Evolutionary conservation across 2,113 vertebrate species (phyloP).

Genomic region (Triplophysa siluroides): DNA sequence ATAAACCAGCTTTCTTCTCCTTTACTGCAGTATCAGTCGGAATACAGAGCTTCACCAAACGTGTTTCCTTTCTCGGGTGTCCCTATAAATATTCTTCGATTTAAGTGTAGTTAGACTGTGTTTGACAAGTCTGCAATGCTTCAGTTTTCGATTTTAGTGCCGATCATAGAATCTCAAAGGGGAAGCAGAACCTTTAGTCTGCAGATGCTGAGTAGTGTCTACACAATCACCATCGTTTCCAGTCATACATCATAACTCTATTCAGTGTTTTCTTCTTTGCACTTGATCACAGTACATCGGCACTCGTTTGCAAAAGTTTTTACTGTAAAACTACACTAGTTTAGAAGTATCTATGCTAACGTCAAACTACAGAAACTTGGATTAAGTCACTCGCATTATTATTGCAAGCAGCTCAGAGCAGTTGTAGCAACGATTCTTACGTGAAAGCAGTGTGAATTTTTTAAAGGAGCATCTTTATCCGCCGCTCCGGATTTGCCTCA

Average conservation of each 20-base stretch:
- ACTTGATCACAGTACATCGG: slow-evolving; percentile 11
- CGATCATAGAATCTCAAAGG: slow-evolving; percentile 3
- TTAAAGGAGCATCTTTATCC: slow-evolving; percentile 2
- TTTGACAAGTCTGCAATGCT: slow-evolving; percentile 26
- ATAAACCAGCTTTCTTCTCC: not conserved
- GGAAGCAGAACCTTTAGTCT: not conserved
- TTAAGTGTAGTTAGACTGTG: not conserved
- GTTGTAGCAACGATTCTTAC: not conserved
- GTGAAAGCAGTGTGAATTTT: not conserved
- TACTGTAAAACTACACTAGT: not conserved
- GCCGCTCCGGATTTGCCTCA: slow-evolving; percentile 25
- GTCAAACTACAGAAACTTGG: not conserved
- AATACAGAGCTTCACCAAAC: not conserved
- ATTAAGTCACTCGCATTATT: slow-evolving; percentile 7
- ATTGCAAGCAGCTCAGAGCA: not conserved
- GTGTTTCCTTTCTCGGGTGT: too few species aligned
- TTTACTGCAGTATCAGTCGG: not conserved
- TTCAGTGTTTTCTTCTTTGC: slow-evolving; percentile 34
- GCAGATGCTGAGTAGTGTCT: slow-evolving; percentile 37
- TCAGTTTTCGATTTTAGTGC: slow-evolving; percentile 38
- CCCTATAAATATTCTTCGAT: not conserved
- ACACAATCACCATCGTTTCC: slow-evolving; percentile 29
- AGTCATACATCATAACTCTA: slow-evolving; percentile 47
- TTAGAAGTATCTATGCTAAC: too few species aligned
- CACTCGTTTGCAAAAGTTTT: too few species aligned